Evolutionary conservation across 2,113 vertebrate species (phyloP), one percentile per base, ranked within the genome.

Genomic region (Lasiurus borealis): DNA sequence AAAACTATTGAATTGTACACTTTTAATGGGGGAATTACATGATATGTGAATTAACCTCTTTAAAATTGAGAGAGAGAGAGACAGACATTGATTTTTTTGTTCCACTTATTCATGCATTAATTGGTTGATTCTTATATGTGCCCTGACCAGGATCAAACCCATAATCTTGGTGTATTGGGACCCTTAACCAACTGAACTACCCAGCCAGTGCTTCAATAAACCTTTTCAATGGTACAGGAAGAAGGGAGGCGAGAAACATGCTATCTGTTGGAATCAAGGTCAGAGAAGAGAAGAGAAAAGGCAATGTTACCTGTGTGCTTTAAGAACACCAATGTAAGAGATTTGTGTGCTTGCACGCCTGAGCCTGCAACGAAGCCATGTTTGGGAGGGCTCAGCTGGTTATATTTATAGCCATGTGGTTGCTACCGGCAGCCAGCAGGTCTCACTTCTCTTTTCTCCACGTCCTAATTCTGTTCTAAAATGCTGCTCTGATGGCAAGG

Each of bases 341-440:
- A 96, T 95, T 93, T 77, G 1, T 88, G 90, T 78, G 73, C 81
- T 46, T 75, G 91, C 95, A 64, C 78, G 95, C 93, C 93, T 48
- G 78, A 91, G 83, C 76, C 82, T 92, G 92, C 95, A 92, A 31
- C 71, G 94, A 91, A 96, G 86, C 94, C 93, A 44, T 81, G 88
- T 75, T 95, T 88, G 91, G 95, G 94, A 95, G 85, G 93, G 66
- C 82, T 97, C 92, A 72, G 96, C 95, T 87, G 78, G 75, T 95
- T 95, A 83, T 97, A 96, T 97, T 97, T 97, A 96, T 94, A 97
- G 93, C 97, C 62, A 6, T 83, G 90, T 85, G 91, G 97, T 96
- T 97, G 97, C 97, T 93, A 94, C 87, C 97, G 94, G 96, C 75
- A n/a, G 50, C 75, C 75, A n/a, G 96, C 90, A 36, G 82, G 92